Base-by-base conservation (phyloP, 2,797 vertebrate species). In the Cichlasoma orientale region DNA sequence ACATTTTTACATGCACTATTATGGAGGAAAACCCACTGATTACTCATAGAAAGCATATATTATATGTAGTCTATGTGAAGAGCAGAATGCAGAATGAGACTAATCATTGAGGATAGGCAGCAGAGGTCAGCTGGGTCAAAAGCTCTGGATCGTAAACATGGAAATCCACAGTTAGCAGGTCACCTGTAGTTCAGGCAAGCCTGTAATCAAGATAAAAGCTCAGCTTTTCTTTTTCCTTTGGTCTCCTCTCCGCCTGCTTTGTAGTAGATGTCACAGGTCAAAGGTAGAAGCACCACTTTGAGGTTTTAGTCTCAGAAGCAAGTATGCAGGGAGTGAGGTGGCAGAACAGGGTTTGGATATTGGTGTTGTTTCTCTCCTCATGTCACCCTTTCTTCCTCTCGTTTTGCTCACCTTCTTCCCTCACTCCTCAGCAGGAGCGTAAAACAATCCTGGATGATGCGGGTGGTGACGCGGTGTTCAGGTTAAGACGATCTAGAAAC, bases 251-350 rank as follows among this genome's bases (percentile, higher is more conserved):
- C 69, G 69, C 50, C 72, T 53, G 76, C 44, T 79, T 13, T 77
- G 74, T 69, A 31, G 61, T 13, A 14, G 25, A 59, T 23, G 41
- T 69, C 31, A 76, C 0, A 66, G 81, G 85, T 87, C 83, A 84
- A 23, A 87, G 79, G 83, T 84, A 71, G 56, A 23, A 77, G 77
- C 41, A 66, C 61, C 61, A 12, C 23, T 84, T 53, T 72, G 69
- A 66, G 79, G 56, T 38, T 44, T 47, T 10, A 66, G 61, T 47
- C 61, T 47, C 66, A 13, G 3, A 72, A 69, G 78, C 80, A 71
- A 83, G 83, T 52, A 68, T 69, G 73, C 66, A 4, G 14, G 50
- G 55, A 52, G 41, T 11, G 25, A 27, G n/a, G 27, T 5, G 13
- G 10, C 25, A 12, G 18, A 4, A 21, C n/a, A 36, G 13, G 50